Conservation (phyloP, 2,797 vertebrate genomes). For the Urocyon cinereoargenteus region DNA sequence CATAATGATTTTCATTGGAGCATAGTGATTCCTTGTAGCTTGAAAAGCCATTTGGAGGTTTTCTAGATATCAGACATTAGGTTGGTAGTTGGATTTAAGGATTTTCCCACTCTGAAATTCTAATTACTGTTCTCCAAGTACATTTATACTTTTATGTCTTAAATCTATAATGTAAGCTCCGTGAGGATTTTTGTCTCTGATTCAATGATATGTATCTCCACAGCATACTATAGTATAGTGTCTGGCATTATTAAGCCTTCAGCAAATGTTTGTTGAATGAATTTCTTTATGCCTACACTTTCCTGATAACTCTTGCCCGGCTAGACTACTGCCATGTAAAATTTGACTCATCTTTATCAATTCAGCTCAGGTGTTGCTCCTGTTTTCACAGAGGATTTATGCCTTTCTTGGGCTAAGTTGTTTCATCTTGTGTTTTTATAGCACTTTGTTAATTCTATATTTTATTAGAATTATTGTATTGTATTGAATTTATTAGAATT, state of each 20-base stretch:
- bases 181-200: background rate
- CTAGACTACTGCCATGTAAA: background rate
- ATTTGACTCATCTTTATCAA: background rate
- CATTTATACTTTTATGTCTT: background rate
- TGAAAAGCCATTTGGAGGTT: constrained; percentile 30
- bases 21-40: background rate
- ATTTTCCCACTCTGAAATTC: constrained; percentile 34
- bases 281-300: background rate
- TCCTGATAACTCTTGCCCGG: background rate
- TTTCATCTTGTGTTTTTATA: constrained; percentile 41
- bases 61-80: constrained; percentile 5
- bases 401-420: background rate
- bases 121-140: background rate
- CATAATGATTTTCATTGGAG: background rate
- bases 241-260: background rate
- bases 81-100: constrained; percentile 48
- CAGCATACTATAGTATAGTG: background rate
- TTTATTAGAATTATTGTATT: background rate
- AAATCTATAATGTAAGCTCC: background rate
- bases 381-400: constrained; percentile 33
- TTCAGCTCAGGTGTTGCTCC: background rate
- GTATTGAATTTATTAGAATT: background rate
- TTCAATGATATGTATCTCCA: background rate
- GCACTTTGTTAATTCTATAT: constrained; percentile 32
- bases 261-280: background rate